phyloP scores from a whole-genome alignment of 2,113 vertebrate genomes.

The Natator depressus region DNA sequence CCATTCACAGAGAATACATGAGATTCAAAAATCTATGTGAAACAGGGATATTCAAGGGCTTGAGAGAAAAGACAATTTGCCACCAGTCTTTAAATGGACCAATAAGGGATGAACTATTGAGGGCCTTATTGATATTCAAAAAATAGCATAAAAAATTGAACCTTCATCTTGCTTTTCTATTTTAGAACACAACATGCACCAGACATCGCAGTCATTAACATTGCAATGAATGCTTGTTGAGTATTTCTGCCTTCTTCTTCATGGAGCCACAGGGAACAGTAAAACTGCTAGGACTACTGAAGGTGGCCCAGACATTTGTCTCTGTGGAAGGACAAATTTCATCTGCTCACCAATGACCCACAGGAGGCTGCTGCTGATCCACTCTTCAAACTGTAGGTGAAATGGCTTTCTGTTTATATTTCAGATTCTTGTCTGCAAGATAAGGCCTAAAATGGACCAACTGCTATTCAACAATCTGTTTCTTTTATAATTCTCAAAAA shows the following conservation, averaged over 20 bases:
- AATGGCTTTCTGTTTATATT: neutral
- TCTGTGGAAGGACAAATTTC: neutral
- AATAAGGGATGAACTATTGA: neutral
- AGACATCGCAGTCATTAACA: neutral
- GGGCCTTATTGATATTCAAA: neutral
- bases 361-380: neutral
- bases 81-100: neutral
- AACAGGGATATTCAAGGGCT: neutral
- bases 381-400: neutral
- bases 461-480: neutral
- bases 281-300: neutral
- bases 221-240: conserved; percentile 3
- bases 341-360: neutral
- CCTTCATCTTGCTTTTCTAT: neutral
- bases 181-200: neutral
- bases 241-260: neutral
- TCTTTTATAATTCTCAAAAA: neutral
- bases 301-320: neutral
- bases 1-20: fast-evolving
- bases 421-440: neutral
- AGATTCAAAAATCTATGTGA: neutral
- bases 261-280: neutral
- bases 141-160: neutral
- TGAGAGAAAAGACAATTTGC: neutral
- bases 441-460: neutral